These are phyloP conservation scores for Calidris pygmaea DNA, from an alignment of 2,113 vertebrate species.

Conservation along the genomic window DNA sequence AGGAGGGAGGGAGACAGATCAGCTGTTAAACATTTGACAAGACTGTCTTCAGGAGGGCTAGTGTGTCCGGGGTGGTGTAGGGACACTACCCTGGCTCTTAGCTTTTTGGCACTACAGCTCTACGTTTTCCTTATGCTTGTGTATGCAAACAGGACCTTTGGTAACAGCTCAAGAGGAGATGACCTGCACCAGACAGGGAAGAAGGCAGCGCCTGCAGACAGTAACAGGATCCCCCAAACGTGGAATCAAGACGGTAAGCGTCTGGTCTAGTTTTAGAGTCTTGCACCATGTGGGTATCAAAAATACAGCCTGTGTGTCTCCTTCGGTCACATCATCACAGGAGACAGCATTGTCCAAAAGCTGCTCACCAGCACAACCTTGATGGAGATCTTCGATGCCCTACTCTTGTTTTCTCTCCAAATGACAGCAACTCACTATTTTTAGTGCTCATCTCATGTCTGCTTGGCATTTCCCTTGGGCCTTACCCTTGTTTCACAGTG, in stretches of 20 bases:
- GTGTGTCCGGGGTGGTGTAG: background rate
- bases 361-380: constrained; percentile 41
- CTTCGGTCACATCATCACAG: constrained; percentile 15
- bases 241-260: background rate
- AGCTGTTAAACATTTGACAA: constrained; percentile 36
- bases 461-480: constrained; percentile 55
- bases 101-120: constrained; percentile 6
- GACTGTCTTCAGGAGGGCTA: background rate
- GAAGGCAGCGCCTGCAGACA: constrained; percentile 30
- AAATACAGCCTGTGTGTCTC: constrained; percentile 32
- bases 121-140: background rate
- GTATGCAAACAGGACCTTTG: constrained; percentile 3
- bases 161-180: background rate
- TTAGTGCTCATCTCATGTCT: constrained; percentile 51
- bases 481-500: constrained; percentile 50
- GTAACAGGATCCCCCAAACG: constrained; percentile 38
- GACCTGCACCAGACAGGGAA: constrained; percentile 10
- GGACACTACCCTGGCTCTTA: constrained; percentile 15
- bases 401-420: constrained; percentile 35
- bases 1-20: background rate
- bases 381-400: constrained; percentile 1
- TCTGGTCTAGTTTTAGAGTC: constrained; percentile 51
- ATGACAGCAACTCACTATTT: constrained; percentile 57
- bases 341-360: background rate
- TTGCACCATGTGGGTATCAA: constrained; percentile 18